These are phyloP conservation scores for Drosophila kanekoi DNA, from an alignment of 2,888 invertebrate species.

Conservation along the genomic window DNA sequence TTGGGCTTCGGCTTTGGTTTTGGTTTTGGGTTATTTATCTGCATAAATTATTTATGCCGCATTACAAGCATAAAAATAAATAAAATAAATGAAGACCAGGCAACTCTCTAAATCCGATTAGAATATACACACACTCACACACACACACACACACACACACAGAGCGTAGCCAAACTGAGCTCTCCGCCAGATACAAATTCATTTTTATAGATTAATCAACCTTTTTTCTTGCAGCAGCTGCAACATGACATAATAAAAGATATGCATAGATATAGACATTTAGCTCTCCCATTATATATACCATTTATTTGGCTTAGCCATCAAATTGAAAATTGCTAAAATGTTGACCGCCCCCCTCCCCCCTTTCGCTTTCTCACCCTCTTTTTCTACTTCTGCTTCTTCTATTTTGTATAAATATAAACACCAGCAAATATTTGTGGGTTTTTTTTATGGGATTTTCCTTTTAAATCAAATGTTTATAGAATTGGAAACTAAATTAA, in stretches of 20 bases:
- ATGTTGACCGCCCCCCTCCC: background rate
- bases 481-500: conserved; percentile 53
- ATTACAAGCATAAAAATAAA: conserved; percentile 83
- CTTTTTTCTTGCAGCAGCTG: conserved; percentile 59
- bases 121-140: conserved; percentile 47
- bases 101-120: conserved; percentile 77
- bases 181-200: conserved; percentile 67
- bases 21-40: conserved; percentile 78
- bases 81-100: conserved; percentile 77
- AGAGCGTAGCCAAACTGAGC: background rate
- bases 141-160: too few relatives aligned
- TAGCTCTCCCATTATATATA: conserved; percentile 22
- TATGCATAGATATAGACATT: conserved; percentile 27
- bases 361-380: background rate
- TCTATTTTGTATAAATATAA: conserved; percentile 48
- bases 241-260: conserved; percentile 15
- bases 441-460: conserved; percentile 53
- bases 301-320: conserved; percentile 70
- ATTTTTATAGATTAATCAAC: conserved; percentile 81
- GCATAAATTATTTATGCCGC: conserved; percentile 83
- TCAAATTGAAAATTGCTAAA: conserved; percentile 55
- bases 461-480: conserved; percentile 69
- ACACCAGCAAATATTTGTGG: conserved; percentile 49
- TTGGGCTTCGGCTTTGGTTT: conserved; percentile 38
- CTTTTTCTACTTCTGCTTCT: background rate